Base-by-base conservation (phyloP, 2,888 invertebrate species). In the Uropetala carovei region DNA sequence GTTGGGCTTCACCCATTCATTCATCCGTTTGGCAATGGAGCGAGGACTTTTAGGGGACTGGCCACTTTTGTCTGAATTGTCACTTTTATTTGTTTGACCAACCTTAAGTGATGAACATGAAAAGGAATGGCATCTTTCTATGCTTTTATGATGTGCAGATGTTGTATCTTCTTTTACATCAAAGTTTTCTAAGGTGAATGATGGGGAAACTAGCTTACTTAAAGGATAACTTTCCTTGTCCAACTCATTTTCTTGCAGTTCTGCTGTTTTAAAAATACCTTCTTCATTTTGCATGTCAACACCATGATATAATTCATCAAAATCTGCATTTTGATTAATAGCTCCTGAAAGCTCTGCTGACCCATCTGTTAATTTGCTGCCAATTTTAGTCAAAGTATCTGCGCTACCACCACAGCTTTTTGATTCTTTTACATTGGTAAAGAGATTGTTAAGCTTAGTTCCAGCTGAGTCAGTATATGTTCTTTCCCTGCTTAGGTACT, bases 1-100 rank as follows among this genome's bases (percentile, higher is more conserved):
- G 13, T 64, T 64, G 18, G 89, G 89, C 43, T 89, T 86, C 59
- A 59, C 64, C 68, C 60, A 64, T 27, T 27, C 27, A 8, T 60
- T 60, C 60, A 89, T 30, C 14, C 89, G 89, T 68, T 89, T 89
- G 27, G 89, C 30, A n/a, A 89, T 64, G 8, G 89, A 89, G 43
- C 30, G 30, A 43, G 89, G 89, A 43, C 68, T 89, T 68, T 89
- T 89, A 11, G 89, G 89, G 7, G 56, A 64, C 10, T 89, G 89
- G 43, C n/a, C n/a, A 60, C 64, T 89, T 56, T 18, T 64, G 18
- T 89, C 89, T 18, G 64, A 64, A 64, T 30, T 43, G n/a, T 89
- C 89, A 68, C 18, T 43, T 68, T 89, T 68, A 64, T 18, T n/a
- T 8, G 56, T 11, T n/a, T 59, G 89, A n/a, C 18, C 43, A 83